A percentile compares a stretch with the other conserved stretches of the same genome.
Conservation (phyloP, 2,888 invertebrate genomes). For the Drosophila formosana region DNA sequence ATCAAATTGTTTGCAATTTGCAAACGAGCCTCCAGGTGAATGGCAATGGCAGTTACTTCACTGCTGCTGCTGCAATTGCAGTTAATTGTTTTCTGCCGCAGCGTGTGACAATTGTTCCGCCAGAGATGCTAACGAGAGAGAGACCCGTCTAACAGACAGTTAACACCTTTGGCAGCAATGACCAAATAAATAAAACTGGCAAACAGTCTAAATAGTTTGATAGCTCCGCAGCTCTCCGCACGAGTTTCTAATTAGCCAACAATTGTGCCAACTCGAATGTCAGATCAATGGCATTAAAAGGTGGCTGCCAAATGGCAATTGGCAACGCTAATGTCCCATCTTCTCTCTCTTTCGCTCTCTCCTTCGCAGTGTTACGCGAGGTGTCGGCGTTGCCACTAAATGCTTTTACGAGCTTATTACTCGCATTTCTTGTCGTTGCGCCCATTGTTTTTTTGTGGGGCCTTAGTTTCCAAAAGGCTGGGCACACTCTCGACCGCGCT, state of each 20-base stretch:
- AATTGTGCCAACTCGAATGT: neutral
- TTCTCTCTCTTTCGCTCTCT: neutral
- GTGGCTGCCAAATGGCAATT: slow-evolving; percentile 14
- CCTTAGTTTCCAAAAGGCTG: slow-evolving; percentile 25
- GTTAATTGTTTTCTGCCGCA: slow-evolving; percentile 55
- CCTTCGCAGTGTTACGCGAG: neutral
- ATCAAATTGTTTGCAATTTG: slow-evolving; percentile 44
- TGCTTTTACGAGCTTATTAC: slow-evolving; percentile 22
- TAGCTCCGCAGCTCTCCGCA: neutral
- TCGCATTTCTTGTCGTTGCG: slow-evolving; percentile 21
- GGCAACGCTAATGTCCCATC: neutral
- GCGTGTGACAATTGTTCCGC: slow-evolving; percentile 3
- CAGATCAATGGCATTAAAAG: neutral
- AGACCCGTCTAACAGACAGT: slow-evolving; percentile 7
- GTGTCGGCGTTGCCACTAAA: slow-evolving; percentile 2
- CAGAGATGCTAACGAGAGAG: neutral
- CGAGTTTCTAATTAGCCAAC: slow-evolving; percentile 18
- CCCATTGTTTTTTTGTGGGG: slow-evolving; percentile 37
- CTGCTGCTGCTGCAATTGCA: slow-evolving; percentile 7
- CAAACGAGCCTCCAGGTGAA: slow-evolving; percentile 40
- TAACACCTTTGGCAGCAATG: slow-evolving; percentile 21
- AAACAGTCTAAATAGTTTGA: slow-evolving; percentile 1
- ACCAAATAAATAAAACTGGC: neutral
- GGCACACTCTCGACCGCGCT: slow-evolving; percentile 21
- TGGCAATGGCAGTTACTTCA: slow-evolving; percentile 1